Conservation (phyloP, 2,888 invertebrate species). For the Carterocephalus palaemon region DNA sequence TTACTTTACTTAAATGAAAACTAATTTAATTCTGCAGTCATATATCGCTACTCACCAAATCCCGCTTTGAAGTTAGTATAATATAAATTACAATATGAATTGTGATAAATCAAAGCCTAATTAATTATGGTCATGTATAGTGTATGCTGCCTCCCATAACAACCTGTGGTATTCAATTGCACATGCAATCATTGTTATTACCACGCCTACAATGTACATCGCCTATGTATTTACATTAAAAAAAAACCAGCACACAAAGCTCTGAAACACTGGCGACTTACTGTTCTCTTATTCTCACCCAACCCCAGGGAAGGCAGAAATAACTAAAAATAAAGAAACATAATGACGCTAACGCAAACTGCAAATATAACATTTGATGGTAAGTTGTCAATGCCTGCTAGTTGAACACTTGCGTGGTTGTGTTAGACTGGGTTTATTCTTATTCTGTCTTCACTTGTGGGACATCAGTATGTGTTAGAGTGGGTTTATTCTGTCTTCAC, state of each 20-base stretch:
- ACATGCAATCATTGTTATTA: constrained; percentile 23
- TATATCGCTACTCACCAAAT: constrained; percentile 31
- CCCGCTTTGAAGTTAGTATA: constrained; percentile 30
- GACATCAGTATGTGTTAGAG: constrained; percentile 13
- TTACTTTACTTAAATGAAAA: constrained; percentile 7
- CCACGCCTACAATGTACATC: constrained; percentile 37
- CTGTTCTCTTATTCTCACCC: constrained; percentile 69
- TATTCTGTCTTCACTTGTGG: constrained; percentile 8
- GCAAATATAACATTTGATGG: constrained; percentile 4
- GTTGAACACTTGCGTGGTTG: constrained; percentile 1
- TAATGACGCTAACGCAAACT: constrained; percentile 39
- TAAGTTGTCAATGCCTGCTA: constrained; percentile 20
- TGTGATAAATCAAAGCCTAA: constrained; percentile 3
- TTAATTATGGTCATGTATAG: constrained; percentile 17
- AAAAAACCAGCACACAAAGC: constrained; percentile 48
- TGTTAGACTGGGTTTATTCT: constrained; percentile 20
- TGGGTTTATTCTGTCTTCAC: constrained; percentile 14
- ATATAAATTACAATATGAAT: constrained; percentile 6
- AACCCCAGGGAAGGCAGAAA: constrained; percentile 66
- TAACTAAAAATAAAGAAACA: constrained; percentile 70
- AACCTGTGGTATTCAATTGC: constrained; percentile 18
- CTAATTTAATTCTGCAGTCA: constrained; percentile 4
- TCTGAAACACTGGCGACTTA: constrained; percentile 62
- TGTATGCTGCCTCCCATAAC: constrained; percentile 20
- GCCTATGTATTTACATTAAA: constrained; percentile 40